phyloP scores from a whole-genome alignment of 2,888 invertebrate genomes.

The Pseudococcus jackbeardsleyi region DNA sequence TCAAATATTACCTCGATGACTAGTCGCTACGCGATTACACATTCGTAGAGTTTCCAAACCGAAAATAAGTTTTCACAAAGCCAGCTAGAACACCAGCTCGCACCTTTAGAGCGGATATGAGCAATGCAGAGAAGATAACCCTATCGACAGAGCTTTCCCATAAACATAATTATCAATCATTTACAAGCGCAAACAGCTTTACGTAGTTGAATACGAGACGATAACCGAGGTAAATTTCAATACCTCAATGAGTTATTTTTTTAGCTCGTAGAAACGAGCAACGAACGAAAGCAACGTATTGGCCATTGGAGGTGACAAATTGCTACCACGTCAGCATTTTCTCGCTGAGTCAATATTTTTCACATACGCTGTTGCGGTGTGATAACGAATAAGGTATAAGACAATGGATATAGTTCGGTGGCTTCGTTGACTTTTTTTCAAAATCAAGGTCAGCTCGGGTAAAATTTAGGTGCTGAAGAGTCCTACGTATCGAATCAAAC shows the following conservation, averaged over 20 bases:
- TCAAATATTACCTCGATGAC: not conserved
- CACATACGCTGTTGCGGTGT: not conserved
- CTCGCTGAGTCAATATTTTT: not conserved
- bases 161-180: conserved; percentile 28
- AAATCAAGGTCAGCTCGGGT: not conserved
- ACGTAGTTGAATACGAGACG: not conserved
- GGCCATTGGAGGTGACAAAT: not conserved
- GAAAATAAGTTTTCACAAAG: not conserved
- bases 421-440: not conserved
- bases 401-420: not conserved
- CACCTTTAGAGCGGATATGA: conserved; percentile 8
- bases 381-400: not conserved
- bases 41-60: not conserved
- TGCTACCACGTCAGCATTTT: conserved; percentile 19
- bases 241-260: conserved; percentile 30
- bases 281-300: not conserved
- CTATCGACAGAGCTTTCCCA: not conserved
- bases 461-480: not conserved
- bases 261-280: not conserved
- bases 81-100: not conserved
- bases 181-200: not conserved
- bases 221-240: not conserved
- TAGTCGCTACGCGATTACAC: not conserved
- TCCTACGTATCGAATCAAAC: not conserved
- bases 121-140: not conserved